phyloP scores from a whole-genome alignment of 2,888 invertebrate genomes.

The Lepidocyrtinus sp. region DNA sequence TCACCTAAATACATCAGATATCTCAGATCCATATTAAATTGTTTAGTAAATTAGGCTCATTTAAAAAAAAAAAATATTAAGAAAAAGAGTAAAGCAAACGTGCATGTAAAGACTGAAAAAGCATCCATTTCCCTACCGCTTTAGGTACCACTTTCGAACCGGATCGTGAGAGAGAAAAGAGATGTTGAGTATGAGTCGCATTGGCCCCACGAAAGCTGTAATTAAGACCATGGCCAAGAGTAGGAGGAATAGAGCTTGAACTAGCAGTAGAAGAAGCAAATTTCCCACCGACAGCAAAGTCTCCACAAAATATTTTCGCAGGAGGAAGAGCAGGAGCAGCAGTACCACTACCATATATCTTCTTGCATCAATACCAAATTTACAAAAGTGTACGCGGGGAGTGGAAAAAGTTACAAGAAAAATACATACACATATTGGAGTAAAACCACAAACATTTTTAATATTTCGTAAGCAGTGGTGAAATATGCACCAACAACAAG shows the following conservation, averaged over 20 bases:
- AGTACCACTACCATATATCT: conserved; percentile 54
- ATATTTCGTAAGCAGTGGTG: background rate
- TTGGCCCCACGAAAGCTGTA: conserved; percentile 54
- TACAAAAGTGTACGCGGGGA: conserved; percentile 9
- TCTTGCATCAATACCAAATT: conserved; percentile 31
- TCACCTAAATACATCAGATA: too few relatives aligned
- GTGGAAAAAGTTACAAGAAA: background rate
- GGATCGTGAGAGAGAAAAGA: conserved; percentile 46
- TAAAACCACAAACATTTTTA: background rate
- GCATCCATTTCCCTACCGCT: conserved; percentile 70
- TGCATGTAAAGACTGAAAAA: background rate
- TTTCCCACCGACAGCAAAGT: conserved; percentile 41
- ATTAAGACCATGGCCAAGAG: conserved; percentile 49
- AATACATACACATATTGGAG: too few relatives aligned
- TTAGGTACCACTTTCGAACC: conserved; percentile 53
- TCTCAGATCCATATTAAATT: too few relatives aligned
- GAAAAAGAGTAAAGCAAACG: too few relatives aligned
- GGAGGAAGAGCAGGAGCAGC: conserved; percentile 40
- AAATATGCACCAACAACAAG: background rate
- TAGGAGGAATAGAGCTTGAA: conserved; percentile 48
- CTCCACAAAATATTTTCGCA: conserved; percentile 47
- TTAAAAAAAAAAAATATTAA: too few relatives aligned
- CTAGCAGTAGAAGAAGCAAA: conserved; percentile 57
- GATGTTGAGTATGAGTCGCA: conserved; percentile 38
- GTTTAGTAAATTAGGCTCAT: too few relatives aligned